Evolutionary conservation across 1,140 invertebrate genomes (phyloP).

Genomic region (Trichoplusia ni): DNA sequence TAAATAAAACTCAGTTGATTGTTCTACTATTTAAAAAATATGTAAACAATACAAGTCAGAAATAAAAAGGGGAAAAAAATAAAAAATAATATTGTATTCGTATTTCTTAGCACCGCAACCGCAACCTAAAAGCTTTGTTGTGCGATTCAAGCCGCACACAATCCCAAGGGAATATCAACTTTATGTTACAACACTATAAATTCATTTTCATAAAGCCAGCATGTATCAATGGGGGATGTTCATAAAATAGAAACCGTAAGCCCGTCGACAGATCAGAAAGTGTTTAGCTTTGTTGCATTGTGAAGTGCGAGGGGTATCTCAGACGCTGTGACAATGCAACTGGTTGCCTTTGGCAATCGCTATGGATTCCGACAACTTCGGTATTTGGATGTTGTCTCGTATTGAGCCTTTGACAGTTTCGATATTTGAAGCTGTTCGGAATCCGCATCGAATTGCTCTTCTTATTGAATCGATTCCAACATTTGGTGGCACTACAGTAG

Average conservation of each 20-base stretch:
- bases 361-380: background rate
- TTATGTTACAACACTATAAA: slow-evolving; percentile 1
- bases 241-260: slow-evolving; percentile 30
- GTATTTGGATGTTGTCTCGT: background rate
- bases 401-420: background rate
- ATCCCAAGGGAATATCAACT: slow-evolving; percentile 2
- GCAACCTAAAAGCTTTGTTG: background rate
- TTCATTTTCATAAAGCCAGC: background rate
- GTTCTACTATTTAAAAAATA: too few relatives aligned
- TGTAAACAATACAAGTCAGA: too few relatives aligned
- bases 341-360: slow-evolving; percentile 22
- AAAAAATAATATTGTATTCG: too few relatives aligned
- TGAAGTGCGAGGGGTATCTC: background rate
- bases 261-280: slow-evolving; percentile 17
- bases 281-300: slow-evolving; percentile 28
- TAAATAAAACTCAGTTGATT: too few relatives aligned
- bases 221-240: slow-evolving; percentile 18
- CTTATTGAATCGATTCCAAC: too few relatives aligned
- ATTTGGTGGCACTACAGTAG: too few relatives aligned
- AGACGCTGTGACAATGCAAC: slow-evolving; percentile 7
- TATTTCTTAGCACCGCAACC: background rate
- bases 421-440: background rate
- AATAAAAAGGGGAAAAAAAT: too few relatives aligned
- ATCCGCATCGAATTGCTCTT: background rate
- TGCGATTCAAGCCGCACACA: slow-evolving; percentile 5